Percentiles rank a stretch among this genome's conserved stretches.
These are phyloP conservation scores for Zaprionus africanus DNA, from an alignment of 1,140 invertebrate genomes.

Conservation along the genomic window DNA sequence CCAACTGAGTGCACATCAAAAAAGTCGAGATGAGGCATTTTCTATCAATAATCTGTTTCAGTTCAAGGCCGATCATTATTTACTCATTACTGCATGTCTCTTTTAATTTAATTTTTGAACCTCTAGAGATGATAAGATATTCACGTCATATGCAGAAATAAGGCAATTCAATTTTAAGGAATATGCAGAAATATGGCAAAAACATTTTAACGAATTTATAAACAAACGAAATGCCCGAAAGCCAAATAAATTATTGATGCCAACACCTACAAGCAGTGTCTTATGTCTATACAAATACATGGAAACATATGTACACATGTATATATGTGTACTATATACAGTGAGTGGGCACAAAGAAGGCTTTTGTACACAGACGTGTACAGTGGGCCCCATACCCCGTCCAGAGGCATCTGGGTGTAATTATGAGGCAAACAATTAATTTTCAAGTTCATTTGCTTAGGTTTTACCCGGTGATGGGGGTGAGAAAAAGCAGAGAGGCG, in stretches of 20 bases:
- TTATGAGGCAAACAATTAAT: slow-evolving; percentile 68
- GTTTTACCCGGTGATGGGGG: slow-evolving; percentile 27
- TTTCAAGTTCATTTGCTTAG: slow-evolving; percentile 79
- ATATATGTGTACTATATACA: slow-evolving; percentile 6
- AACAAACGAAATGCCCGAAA: slow-evolving; percentile 59
- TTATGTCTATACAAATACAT: slow-evolving; percentile 7
- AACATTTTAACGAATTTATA: slow-evolving; percentile 66
- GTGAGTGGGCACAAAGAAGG: slow-evolving; percentile 28
- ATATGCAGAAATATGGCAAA: slow-evolving; percentile 23
- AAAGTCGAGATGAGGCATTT: not conserved
- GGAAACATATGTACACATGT: not conserved
- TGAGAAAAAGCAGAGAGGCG: slow-evolving; percentile 16
- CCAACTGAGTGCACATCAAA: not conserved
- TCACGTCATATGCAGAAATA: slow-evolving; percentile 4
- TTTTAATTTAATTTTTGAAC: slow-evolving; percentile 22
- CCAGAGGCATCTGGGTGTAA: slow-evolving; percentile 47
- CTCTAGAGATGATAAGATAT: not conserved
- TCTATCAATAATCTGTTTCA: slow-evolving; percentile 2
- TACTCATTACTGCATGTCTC: slow-evolving; percentile 5
- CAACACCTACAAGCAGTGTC: slow-evolving; percentile 55
- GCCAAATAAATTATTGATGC: slow-evolving; percentile 65
- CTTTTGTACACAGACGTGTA: slow-evolving; percentile 20
- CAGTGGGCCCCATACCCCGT: slow-evolving; percentile 8
- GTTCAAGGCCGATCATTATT: not conserved
- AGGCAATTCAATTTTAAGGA: not conserved